Percentiles rank a stretch among this genome's conserved stretches.
These are phyloP conservation scores for Oncorhynchus gorbuscha DNA, from an alignment of 2,113 vertebrate genomes.

Conservation along the genomic window DNA sequence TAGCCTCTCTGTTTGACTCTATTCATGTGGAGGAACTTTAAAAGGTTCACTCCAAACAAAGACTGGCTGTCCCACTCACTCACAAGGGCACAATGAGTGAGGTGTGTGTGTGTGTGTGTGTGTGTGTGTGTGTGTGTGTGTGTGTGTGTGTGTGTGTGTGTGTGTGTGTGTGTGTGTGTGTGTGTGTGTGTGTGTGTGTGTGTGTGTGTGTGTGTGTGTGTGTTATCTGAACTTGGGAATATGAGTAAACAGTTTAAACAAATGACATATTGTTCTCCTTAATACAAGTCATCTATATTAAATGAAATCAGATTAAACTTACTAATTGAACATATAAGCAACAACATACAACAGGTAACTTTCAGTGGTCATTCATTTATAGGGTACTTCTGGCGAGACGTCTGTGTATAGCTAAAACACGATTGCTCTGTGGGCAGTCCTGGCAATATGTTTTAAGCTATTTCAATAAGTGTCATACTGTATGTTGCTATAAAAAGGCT, in stretches of 20 bases:
- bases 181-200: conserved; percentile 32
- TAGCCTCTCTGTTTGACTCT: conserved; percentile 61
- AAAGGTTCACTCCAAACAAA: conserved; percentile 70
- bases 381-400: not conserved
- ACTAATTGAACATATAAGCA: not conserved
- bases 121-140: not conserved
- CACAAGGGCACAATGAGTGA: conserved; percentile 70
- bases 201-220: no score
- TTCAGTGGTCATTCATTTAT: not conserved
- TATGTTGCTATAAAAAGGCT: not conserved
- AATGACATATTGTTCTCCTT: no score
- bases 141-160: no score
- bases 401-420: not conserved
- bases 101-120: conserved; percentile 41
- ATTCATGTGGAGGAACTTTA: conserved; percentile 71
- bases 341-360: not conserved
- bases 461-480: not conserved
- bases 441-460: no score
- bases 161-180: conserved; percentile 1
- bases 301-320: not conserved
- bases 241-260: not conserved
- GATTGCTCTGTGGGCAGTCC: no score
- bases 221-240: not conserved
- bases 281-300: not conserved
- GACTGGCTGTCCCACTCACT: conserved; percentile 67